Base-by-base conservation (phyloP, 37 sponge, comb jelly and placozoan species). In the Ephydatia muelleri region DNA sequence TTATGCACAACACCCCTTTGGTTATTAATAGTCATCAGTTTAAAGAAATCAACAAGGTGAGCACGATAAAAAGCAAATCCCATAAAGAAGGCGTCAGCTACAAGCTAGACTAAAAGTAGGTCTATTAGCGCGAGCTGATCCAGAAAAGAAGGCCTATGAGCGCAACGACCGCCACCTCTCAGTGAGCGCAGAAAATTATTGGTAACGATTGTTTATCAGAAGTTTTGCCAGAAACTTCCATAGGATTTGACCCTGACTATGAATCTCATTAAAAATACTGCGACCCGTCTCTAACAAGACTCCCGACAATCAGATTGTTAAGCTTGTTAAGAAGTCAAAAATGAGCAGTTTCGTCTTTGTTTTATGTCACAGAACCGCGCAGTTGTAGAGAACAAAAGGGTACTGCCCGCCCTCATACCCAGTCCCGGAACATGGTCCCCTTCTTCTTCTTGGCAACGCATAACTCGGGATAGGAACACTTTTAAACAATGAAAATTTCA, bases 1-100 rank as follows among this genome's bases (percentile, higher is more conserved):
- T n/a, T n/a, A n/a, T n/a, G 57, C 57, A 57, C 57, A 57, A 57
- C 19, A 57, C 9, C 57, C 57, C 57, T 57, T 57, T 57, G 57
- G 57, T 57, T 57, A 57, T 57, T 57, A 57, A 57, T 57, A 57
- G 57, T 57, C 57, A 57, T 57, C 57, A 57, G 57, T 57, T 57
- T 57, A 57, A 57, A 57, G 57, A 57, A 57, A 57, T 57, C 57
- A 57, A 57, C 57, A 57, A 57, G 57, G 57, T 57, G 57, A 57
- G 57, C 57, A 57, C 16, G 57, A 57, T 57, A 57, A 19, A 57
- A 57, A 57, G 57, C 57, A 57, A 57, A 57, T 57, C 57, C 57
- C 57, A 57, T 57, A 57, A 57, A 57, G 57, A 57, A 57, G 57
- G 57, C 57, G 57, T 57, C 57, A 57, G 57, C 57, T 57, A 57